phyloP scores from a whole-genome alignment of 1,140 invertebrate species.

The Protaetia brevitarsis region DNA sequence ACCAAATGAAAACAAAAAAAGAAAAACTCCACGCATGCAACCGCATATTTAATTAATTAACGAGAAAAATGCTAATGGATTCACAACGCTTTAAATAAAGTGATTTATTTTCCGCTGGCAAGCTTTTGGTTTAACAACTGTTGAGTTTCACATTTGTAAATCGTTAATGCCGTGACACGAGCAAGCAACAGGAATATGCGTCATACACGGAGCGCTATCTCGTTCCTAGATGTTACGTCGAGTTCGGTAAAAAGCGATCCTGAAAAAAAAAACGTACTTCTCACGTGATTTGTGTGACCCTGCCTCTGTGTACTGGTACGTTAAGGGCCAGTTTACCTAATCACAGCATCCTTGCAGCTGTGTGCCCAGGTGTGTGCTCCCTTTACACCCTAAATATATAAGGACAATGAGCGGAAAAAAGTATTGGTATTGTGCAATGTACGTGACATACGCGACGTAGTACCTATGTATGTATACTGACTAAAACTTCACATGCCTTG shows the following conservation, averaged over 20 bases:
- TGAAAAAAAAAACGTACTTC: constrained; percentile 22
- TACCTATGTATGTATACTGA: not conserved
- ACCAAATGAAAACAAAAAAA: not conserved
- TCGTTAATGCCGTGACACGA: constrained; percentile 23
- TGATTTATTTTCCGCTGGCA: constrained; percentile 13
- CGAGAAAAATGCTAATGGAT: constrained; percentile 12
- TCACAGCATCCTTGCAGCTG: constrained; percentile 42
- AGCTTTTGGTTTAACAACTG: constrained; percentile 20
- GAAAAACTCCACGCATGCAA: constrained; percentile 4
- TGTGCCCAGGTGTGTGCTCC: constrained; percentile 41
- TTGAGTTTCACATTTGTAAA: constrained; percentile 22
- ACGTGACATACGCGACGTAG: not conserved
- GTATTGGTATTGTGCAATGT: constrained; percentile 34
- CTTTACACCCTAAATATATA: constrained; percentile 38
- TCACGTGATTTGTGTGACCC: constrained; percentile 29
- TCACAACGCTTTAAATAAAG: constrained; percentile 19
- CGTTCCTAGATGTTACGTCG: constrained; percentile 19
- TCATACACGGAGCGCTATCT: constrained; percentile 19
- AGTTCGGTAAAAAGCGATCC: constrained; percentile 23
- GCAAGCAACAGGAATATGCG: constrained; percentile 24
- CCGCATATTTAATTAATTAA: constrained; percentile 19
- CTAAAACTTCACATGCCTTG: not conserved
- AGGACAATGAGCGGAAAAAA: constrained; percentile 39
- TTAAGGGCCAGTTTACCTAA: constrained; percentile 34
- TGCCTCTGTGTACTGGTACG: constrained; percentile 20